These are phyloP conservation scores for Cisticola juncidis DNA, from an alignment of 2,113 vertebrate species.

Conservation along the genomic window DNA sequence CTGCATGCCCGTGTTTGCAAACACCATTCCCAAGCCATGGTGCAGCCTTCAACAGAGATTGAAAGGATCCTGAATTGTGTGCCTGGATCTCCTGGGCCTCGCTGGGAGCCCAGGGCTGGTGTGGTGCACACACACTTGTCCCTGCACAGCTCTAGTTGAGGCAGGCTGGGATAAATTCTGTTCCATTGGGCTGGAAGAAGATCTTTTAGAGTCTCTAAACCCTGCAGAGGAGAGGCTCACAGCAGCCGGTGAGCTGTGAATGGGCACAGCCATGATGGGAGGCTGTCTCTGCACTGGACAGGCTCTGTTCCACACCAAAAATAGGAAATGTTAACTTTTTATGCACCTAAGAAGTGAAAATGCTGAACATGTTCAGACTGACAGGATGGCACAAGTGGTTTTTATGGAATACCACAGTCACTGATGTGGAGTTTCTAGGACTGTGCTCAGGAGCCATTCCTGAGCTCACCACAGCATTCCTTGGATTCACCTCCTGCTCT, in stretches of 20 bases:
- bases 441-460: background rate
- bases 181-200: background rate
- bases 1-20: fast-evolving
- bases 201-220: background rate
- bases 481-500: background rate
- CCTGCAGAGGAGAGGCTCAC: background rate
- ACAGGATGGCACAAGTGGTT: background rate
- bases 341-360: background rate
- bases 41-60: background rate
- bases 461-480: fast-evolving
- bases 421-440: background rate
- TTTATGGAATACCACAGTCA: background rate
- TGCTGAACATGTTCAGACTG: fast-evolving
- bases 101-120: fast-evolving
- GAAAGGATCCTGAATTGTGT: fast-evolving
- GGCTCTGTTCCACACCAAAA: background rate
- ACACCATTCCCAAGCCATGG: background rate
- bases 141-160: background rate
- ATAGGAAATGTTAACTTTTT: too few species aligned
- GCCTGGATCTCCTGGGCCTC: background rate
- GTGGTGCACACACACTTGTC: fast-evolving
- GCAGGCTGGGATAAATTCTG: background rate
- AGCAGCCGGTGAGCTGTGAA: background rate
- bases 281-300: fast-evolving
- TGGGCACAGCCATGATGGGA: fast-evolving